phyloP scores from a whole-genome alignment of 2,888 invertebrate genomes.

The Leucoma salicis region DNA sequence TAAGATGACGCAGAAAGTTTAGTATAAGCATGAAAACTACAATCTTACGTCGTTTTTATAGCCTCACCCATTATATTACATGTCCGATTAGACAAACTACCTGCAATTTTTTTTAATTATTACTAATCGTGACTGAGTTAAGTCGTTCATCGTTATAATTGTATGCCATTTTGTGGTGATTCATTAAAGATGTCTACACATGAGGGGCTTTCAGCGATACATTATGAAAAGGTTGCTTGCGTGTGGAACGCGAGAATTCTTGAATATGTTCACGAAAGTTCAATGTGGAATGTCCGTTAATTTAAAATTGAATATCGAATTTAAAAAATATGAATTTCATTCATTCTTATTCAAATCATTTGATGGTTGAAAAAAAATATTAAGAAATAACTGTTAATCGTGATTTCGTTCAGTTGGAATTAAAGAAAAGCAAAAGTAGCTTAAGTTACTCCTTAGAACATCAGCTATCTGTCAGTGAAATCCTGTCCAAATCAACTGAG shows the following conservation, averaged over 20 bases:
- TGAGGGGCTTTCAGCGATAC: constrained; percentile 68
- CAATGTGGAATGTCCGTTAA: constrained; percentile 48
- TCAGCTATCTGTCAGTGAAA: no score
- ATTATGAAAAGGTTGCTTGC: constrained; percentile 67
- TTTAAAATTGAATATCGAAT: constrained; percentile 20
- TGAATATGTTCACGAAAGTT: constrained; percentile 37
- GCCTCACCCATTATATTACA: neutral
- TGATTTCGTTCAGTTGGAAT: no score
- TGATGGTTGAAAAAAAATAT: neutral
- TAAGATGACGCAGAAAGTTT: no score
- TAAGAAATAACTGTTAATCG: neutral
- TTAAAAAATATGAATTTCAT: neutral
- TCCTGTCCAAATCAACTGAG: no score
- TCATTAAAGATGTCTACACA: constrained; percentile 66
- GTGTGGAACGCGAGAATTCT: constrained; percentile 65
- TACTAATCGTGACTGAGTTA: constrained; percentile 31
- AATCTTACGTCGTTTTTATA: no score
- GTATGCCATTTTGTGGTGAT: constrained; percentile 61
- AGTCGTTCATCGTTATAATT: constrained; percentile 49
- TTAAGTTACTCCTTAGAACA: no score
- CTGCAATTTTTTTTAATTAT: constrained; percentile 13
- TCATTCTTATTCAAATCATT: neutral
- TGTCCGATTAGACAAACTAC: constrained; percentile 1
- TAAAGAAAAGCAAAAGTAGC: no score
- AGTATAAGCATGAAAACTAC: no score